Conservation (phyloP, 2,113 vertebrate genomes). For the Xenopus laevis region DNA sequence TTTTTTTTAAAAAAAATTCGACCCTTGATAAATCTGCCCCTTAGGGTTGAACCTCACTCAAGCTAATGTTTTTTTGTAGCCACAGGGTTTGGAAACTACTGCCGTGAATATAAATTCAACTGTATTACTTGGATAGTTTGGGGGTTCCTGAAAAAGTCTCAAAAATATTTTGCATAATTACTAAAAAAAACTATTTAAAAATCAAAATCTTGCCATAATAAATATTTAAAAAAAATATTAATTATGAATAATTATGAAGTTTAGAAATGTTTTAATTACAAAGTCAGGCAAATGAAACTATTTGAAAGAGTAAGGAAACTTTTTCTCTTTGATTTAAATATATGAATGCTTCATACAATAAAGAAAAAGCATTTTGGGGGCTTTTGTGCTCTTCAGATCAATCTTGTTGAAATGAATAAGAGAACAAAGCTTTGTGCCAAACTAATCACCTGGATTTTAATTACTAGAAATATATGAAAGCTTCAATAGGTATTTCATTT, state of each 20-base stretch:
- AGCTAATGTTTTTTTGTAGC: too few species aligned
- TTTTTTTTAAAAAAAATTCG: too few species aligned
- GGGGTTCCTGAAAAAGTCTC: too few species aligned
- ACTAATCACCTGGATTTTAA: conserved; percentile 54
- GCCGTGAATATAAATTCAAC: too few species aligned
- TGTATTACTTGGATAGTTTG: too few species aligned
- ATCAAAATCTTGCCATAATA: too few species aligned
- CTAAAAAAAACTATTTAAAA: too few species aligned
- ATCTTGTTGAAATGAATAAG: conserved; percentile 65
- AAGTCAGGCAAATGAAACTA: conserved; percentile 28
- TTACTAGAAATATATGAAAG: conserved; percentile 43
- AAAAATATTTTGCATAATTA: too few species aligned
- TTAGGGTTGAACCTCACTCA: too few species aligned
- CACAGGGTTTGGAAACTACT: too few species aligned
- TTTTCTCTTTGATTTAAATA: conserved; percentile 52
- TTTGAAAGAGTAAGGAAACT: conserved; percentile 6
- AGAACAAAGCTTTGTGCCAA: conserved; percentile 55
- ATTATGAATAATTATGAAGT: conserved; percentile 15
- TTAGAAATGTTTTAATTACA: conserved; percentile 38
- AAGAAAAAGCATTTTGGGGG: conserved; percentile 65
- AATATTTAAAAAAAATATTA: conserved; percentile 13
- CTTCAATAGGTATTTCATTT: conserved; percentile 63
- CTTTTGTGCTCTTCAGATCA: conserved; percentile 69
- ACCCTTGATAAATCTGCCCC: too few species aligned
- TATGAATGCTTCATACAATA: conserved; percentile 67